Percentiles rank a stretch among this genome's conserved stretches.
Evolutionary conservation across 2,113 vertebrate species (phyloP).

Genomic region (Alectura lathami): DNA sequence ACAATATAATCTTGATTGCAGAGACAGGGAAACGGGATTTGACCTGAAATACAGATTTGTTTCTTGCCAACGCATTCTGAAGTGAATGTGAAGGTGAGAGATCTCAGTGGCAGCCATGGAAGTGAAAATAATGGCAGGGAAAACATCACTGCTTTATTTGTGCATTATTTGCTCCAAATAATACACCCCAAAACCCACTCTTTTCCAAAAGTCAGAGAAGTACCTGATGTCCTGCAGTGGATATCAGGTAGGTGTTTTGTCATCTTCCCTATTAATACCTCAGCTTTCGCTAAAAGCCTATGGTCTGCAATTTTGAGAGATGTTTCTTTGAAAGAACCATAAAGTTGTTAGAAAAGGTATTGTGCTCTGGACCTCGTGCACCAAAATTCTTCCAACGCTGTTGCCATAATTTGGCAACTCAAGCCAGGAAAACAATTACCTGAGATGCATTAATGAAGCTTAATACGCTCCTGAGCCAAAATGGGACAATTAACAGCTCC

Average conservation of each 20-base stretch:
- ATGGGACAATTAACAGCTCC: not conserved
- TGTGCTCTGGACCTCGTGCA: not conserved
- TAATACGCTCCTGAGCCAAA: not conserved
- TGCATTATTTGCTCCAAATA: not conserved
- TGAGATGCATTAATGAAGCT: not conserved
- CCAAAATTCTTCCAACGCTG: not conserved
- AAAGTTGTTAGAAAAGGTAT: not conserved
- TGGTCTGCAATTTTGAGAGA: not conserved
- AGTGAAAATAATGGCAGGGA: not conserved
- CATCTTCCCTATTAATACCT: not conserved
- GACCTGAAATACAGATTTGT: not conserved
- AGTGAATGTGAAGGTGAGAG: accelerated
- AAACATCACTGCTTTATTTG: not conserved
- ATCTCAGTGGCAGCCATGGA: not conserved
- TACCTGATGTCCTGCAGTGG: not conserved
- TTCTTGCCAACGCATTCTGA: not conserved
- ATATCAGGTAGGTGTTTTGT: not conserved
- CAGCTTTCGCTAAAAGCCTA: not conserved
- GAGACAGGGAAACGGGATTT: not conserved
- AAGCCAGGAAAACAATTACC: not conserved
- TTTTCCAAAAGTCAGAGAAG: not conserved
- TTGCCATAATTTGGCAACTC: not conserved
- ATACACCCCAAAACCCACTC: not conserved
- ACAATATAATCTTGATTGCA: slow-evolving; percentile 43
- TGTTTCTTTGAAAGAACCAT: not conserved